These are phyloP conservation scores for Psephotus haematonotus DNA, from an alignment of 2,113 vertebrate species.

Conservation along the genomic window DNA sequence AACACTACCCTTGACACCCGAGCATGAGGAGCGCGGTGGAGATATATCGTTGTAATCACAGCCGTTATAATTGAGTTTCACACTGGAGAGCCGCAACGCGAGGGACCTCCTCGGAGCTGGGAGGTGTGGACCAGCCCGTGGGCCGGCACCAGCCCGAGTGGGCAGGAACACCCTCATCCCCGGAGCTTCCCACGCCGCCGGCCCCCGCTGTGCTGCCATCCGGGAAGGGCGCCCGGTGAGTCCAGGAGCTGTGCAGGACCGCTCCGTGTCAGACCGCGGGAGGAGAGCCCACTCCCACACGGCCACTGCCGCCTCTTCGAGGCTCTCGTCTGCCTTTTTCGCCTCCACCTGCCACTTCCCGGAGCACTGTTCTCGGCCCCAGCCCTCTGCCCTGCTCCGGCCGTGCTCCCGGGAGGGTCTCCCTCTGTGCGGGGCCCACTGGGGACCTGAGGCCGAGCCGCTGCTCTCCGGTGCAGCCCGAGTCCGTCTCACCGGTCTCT, in stretches of 20 bases:
- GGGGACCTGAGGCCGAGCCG: not conserved
- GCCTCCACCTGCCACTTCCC: not conserved
- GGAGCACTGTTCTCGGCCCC: too few relatives aligned
- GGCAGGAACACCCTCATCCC: not conserved
- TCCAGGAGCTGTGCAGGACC: not conserved
- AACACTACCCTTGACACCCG: slow-evolving; percentile 61
- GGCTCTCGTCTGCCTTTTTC: not conserved
- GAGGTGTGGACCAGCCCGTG: not conserved
- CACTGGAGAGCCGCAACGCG: not conserved
- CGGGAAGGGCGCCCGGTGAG: not conserved
- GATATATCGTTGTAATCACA: slow-evolving; percentile 50
- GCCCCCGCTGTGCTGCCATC: not conserved
- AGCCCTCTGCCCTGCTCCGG: not conserved
- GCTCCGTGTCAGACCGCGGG: rapidly evolving
- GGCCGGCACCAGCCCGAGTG: not conserved
- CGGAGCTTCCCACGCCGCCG: not conserved
- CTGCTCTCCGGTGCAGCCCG: not conserved
- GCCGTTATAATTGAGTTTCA: slow-evolving; percentile 14
- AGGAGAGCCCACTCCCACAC: rapidly evolving
- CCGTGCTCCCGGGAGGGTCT: not conserved
- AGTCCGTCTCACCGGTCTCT: not conserved
- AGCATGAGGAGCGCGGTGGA: not conserved
- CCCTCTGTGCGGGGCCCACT: not conserved
- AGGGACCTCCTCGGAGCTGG: not conserved
- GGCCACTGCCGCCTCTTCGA: not conserved